phyloP scores from a whole-genome alignment of 2,113 vertebrate genomes.

The Raja brachyura region DNA sequence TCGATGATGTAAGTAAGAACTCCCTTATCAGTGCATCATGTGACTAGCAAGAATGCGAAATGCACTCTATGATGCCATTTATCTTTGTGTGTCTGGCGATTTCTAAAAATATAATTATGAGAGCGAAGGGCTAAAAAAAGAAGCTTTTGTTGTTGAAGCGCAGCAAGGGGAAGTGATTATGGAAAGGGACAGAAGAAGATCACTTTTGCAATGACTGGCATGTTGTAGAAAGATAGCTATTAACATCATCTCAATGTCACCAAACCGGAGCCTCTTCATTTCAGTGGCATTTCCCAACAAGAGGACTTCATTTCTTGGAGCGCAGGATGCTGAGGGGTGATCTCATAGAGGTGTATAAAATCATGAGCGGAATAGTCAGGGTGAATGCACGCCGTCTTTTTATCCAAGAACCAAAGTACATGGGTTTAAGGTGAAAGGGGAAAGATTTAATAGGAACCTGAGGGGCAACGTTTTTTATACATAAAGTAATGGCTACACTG shows the following conservation, averaged over 20 bases:
- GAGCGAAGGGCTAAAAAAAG: background rate
- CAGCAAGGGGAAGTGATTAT: background rate
- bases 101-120: background rate
- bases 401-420: no score
- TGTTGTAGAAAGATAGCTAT: background rate
- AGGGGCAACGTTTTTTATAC: no score
- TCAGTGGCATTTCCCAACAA: background rate
- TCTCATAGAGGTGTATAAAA: no score
- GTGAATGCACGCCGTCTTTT: no score
- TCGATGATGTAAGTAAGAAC: background rate
- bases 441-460: no score
- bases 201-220: background rate
- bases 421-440: no score
- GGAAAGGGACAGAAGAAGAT: no score
- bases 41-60: background rate
- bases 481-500: no score
- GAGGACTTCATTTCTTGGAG: background rate
- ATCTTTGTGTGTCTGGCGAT: background rate
- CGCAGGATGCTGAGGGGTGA: no score
- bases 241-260: background rate
- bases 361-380: no score
- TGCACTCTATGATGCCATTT: background rate
- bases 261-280: background rate
- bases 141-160: background rate
- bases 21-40: background rate